phyloP scores from a whole-genome alignment of 2,797 vertebrate genomes.

The Geotrypetes seraphini region DNA sequence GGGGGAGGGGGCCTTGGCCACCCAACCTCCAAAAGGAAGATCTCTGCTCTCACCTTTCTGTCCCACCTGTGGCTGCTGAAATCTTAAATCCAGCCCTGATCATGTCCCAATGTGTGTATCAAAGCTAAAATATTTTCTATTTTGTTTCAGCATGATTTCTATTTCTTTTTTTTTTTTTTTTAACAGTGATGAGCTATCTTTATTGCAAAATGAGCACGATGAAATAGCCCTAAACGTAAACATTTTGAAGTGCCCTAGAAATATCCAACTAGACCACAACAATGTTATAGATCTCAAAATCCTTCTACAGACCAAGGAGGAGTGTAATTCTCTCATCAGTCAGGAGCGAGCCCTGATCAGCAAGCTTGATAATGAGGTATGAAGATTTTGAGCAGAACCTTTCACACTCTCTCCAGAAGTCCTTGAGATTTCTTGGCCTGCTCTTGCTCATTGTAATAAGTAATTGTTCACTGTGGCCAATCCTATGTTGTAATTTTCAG shows the following conservation, averaged over 20 bases:
- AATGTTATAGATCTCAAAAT: conserved; percentile 14
- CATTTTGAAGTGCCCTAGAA: conserved; percentile 16
- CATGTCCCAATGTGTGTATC: no score
- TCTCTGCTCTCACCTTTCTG: not conserved
- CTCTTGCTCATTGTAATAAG: no score
- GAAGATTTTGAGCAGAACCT: no score
- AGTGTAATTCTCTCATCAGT: conserved; percentile 30
- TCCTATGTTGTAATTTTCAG: no score
- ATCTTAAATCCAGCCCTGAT: not conserved
- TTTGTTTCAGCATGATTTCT: not conserved
- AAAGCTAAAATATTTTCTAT: not conserved
- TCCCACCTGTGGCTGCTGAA: not conserved
- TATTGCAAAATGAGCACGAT: conserved; percentile 22
- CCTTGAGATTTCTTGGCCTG: no score
- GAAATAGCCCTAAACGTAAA: conserved; percentile 16
- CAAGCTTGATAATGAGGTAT: conserved; percentile 43
- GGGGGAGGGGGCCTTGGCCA: no score
- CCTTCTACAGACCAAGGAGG: conserved; percentile 28
- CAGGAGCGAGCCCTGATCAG: conserved; percentile 30
- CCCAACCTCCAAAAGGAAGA: no score
- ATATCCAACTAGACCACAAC: conserved; percentile 15
- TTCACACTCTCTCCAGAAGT: no score
- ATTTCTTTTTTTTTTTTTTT: accelerated
- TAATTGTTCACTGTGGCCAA: no score
- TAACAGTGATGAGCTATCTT: conserved; percentile 37